Evolutionary conservation across 2,888 invertebrate species (phyloP), one percentile per base, ranked within the genome.

Genomic region (Biston stratarius): DNA sequence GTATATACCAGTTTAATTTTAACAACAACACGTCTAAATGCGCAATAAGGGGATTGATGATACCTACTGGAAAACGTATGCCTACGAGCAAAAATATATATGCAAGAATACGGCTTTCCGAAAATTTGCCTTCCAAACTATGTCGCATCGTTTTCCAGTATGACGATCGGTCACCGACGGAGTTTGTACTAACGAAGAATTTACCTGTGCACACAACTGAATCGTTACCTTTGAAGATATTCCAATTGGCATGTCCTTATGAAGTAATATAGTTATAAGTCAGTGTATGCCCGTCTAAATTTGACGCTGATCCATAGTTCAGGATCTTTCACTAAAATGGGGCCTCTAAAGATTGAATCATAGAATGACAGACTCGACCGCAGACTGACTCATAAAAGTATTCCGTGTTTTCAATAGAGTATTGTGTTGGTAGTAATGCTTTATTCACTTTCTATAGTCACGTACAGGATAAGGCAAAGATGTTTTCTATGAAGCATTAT

Each of bases 291-390:
- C 24, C 1, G 36, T 74, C 75, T 79, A 81, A 80, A 78, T 81
- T 72, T 40, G 72, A 74, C 73, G 77, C 80, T 82, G 83, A 80
- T 73, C 63, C 61, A 63, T 61, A 58, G 44, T 63, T 68, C 55
- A 61, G 61, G 67, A 72, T 78, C 77, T 83, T 81, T 80, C 77
- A 70, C 78, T 76, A 79, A 81, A 81, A 77, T 78, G 75, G 73
- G 75, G 68, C 66, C 72, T 76, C 78, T 71, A 51, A 61, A 51
- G 49, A 79, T 80, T 84, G 85, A 84, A 83, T 85, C 85, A 87
- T 73, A 63, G 75, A 58, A 55, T 77, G 80, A 77, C 77, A 76
- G 77, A 75, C 72, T 73, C 70, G 76, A 78, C 76, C 76, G 69
- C 74, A 71, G 36, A 15, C 64, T 85, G 86, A 87, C 72, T 85